Base-by-base conservation (phyloP, 2,797 vertebrate genomes). In the Gephyroberyx darwinii region DNA sequence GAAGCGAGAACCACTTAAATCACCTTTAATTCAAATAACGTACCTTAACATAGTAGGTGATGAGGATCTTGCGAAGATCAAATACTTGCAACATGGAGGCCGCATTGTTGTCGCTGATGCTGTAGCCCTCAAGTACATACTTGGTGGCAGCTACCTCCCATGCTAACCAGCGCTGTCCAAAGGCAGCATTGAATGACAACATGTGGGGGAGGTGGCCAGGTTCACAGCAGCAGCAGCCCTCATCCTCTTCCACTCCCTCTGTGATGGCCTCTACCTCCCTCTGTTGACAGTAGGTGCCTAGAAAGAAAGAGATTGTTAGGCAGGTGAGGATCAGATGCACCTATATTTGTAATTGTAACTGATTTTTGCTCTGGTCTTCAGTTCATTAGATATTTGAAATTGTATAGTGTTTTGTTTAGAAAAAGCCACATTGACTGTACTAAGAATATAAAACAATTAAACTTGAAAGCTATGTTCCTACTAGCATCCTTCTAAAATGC, bases 1-100 rank as follows among this genome's bases (percentile, higher is more conserved):
- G 4, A 45, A 45, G 43, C 4, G 5, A 47, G 5, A 17, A 47
- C 41, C 8, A 5, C 45, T 47, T 47, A 14, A 45, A 14, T 17
- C 13, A 16, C 10, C 12, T n/a, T 5, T 37, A n/a, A 60, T 26
- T 19, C 17, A 19, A 50, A 2, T 0, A 4, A 2, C 77, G 77
- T 68, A 98, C 98, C 96, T 99, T 99, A 77, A 99, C 97, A 2
- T 99, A 99, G 65, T 99, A 99, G 2, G 98, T 99, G 75, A 97
- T 98, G 83, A 99, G 97, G 71, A 99, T 98, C 86, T 97, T 96
- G 14, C 98, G 95, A 26, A 99, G 96, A 88, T 99, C 98, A 26
- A 98, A 99, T 26, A 99, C 97, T 89, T 99, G 98, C 76, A 99
- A 92, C 98, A 99, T 99, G 67, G 98, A 98, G 41, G 97, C 98